Percentiles rank a stretch among this genome's conserved stretches.
Conservation (phyloP, 1,140 invertebrate genomes). For the Coenobita brevimanus region DNA sequence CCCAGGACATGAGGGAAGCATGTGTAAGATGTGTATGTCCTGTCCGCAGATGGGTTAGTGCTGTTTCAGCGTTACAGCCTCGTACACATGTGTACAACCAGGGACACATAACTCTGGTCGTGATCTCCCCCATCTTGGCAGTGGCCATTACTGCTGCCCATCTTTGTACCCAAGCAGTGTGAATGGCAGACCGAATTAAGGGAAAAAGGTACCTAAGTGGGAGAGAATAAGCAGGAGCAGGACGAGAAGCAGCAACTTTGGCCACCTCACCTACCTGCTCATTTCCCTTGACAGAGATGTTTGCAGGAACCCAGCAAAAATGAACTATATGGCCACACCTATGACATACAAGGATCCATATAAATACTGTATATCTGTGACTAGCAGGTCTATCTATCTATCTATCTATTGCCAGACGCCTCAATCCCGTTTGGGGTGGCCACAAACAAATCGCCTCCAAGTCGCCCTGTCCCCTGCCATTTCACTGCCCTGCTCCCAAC, state of each 20-base stretch:
- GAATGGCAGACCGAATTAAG: background rate
- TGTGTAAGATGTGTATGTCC: background rate
- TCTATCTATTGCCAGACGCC: no score
- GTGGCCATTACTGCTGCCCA: background rate
- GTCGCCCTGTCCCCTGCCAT: no score
- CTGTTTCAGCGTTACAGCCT: no score
- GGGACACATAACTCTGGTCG: background rate
- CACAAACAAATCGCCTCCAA: no score
- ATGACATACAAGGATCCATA: no score
- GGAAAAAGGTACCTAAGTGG: background rate
- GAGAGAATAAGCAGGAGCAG: background rate
- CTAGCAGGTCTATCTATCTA: no score
- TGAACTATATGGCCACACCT: background rate
- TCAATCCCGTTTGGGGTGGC: no score
- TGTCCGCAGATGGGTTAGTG: background rate
- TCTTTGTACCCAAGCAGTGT: background rate
- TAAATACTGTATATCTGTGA: no score
- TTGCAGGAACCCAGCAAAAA: background rate
- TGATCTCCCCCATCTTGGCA: background rate
- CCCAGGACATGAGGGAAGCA: background rate
- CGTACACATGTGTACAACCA: background rate
- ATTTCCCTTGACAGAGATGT: background rate
- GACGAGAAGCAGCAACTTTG: background rate
- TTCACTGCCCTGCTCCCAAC: no score
- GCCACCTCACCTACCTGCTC: background rate